Conservation (phyloP, 2,888 invertebrate species). For the Heliconius erato region DNA sequence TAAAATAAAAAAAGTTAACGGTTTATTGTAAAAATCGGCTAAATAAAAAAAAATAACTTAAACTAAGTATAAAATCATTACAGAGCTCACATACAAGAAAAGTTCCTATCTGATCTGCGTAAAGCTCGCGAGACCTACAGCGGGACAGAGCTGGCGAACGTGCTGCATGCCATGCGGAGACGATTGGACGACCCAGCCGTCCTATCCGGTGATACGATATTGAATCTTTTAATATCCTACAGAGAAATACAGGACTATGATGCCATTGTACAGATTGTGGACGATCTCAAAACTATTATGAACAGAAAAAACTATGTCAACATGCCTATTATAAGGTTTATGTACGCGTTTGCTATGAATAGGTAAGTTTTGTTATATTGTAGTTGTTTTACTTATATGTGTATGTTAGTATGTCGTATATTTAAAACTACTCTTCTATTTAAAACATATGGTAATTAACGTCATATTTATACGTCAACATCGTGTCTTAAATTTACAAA, state of each 20-base stretch:
- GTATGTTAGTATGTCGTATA: slow-evolving; percentile 18
- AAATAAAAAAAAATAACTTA: no score
- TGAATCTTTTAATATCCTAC: slow-evolving; percentile 96
- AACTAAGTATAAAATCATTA: background rate
- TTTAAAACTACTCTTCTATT: background rate
- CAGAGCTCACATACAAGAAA: slow-evolving; percentile 98
- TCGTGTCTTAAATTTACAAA: no score
- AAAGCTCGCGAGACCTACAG: slow-evolving; percentile 95
- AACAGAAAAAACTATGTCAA: slow-evolving; percentile 95
- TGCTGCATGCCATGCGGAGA: slow-evolving; percentile 95
- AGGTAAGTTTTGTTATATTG: slow-evolving; percentile 78
- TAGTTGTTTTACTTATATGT: background rate
- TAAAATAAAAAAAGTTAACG: no score
- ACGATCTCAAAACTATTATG: slow-evolving; percentile 95
- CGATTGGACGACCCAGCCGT: slow-evolving; percentile 98
- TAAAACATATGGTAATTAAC: no score
- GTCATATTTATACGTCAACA: no score
- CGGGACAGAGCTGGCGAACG: slow-evolving; percentile 92
- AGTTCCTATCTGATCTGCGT: slow-evolving; percentile 96
- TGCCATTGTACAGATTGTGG: slow-evolving; percentile 98
- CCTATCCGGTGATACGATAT: slow-evolving; percentile 97
- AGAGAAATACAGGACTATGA: slow-evolving; percentile 98
- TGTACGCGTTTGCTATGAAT: slow-evolving; percentile 99
- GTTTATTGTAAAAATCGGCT: no score
- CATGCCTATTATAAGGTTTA: slow-evolving; percentile 95